Evolutionary conservation across 2,888 invertebrate species (phyloP), one percentile per base, ranked within the genome.

Genomic region (Cantharis nigra): DNA sequence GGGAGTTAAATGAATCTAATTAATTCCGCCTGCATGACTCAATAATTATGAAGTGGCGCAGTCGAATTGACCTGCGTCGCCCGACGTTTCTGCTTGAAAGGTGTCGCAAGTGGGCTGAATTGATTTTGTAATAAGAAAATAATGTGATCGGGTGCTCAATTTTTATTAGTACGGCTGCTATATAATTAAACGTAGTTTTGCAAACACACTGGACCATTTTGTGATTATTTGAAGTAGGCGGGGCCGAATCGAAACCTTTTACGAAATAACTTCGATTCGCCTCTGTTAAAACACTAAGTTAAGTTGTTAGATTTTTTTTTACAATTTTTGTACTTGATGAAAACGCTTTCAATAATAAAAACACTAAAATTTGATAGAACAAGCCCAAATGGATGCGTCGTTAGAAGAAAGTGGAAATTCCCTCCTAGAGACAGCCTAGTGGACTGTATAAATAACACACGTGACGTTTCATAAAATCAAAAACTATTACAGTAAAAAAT

Each of bases 371-470:
- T 84, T 83, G 83, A 82, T 85, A 83, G 83, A 79, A 80, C 84
- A 81, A 86, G 85, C 82, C 84, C 85, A 82, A 84, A 86, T 81
- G 85, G 85, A 83, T 85, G 84, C 82, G 85, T 85, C 80, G 86
- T 85, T 80, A 85, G 87, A 83, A 86, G 86, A 82, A 87, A 86
- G 82, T 87, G 87, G 87, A 87, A 86, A 84, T 87, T 88, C 84
- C 88, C 87, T 83, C 86, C 87, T 80, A 86, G 87, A 84, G 85
- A 87, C 84, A 86, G 84, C 82, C 81, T 85, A 83, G 83, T 85
- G 84, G 85, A 85, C 84, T 84, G 84, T 82, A n/a, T 49, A 83
- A 82, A 80, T 83, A 81, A 81, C 79, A 79, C 77, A 82, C 80
- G 81, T 79, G 81, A 81, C 82, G 77, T 77, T 77, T 72, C 72